These are phyloP conservation scores for Matsumurasca onukii DNA, from an alignment of 1,140 invertebrate species.

Conservation along the genomic window DNA sequence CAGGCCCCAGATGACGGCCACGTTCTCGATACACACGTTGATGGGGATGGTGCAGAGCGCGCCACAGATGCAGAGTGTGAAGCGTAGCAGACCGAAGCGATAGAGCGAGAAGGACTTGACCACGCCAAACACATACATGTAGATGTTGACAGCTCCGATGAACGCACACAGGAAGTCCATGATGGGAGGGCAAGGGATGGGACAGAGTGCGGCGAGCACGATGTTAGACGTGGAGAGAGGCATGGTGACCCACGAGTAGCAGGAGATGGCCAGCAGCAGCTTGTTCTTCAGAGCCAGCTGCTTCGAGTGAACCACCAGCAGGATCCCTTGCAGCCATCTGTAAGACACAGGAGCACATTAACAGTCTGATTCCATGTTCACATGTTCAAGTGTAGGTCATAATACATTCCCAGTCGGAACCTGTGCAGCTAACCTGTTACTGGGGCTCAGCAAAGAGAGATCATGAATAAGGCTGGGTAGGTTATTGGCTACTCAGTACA, in stretches of 20 bases:
- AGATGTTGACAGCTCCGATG: slow-evolving; percentile 88
- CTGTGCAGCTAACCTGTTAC: no score
- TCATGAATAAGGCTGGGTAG: no score
- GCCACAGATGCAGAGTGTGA: slow-evolving; percentile 77
- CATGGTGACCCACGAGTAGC: slow-evolving; percentile 95
- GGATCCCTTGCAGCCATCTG: slow-evolving; percentile 91
- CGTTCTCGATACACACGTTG: slow-evolving; percentile 90
- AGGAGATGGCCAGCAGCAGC: slow-evolving; percentile 81
- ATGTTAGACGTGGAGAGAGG: slow-evolving; percentile 90
- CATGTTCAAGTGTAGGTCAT: no score
- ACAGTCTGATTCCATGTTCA: no score
- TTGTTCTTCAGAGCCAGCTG: slow-evolving; percentile 81
- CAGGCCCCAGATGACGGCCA: slow-evolving; percentile 90
- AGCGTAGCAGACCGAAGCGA: slow-evolving; percentile 77
- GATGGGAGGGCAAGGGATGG: slow-evolving; percentile 79
- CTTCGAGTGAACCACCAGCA: slow-evolving; percentile 89
- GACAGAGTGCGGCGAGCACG: slow-evolving; percentile 77
- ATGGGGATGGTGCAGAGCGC: slow-evolving; percentile 88
- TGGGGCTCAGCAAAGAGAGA: no score
- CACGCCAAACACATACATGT: slow-evolving; percentile 96
- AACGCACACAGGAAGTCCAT: slow-evolving; percentile 88
- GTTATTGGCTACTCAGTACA: no score
- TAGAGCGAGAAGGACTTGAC: slow-evolving; percentile 92
- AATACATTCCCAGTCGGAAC: no score
- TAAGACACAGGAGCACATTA: background rate